Conservation (phyloP, 2,113 vertebrate species). For the Etheostoma cragini region DNA sequence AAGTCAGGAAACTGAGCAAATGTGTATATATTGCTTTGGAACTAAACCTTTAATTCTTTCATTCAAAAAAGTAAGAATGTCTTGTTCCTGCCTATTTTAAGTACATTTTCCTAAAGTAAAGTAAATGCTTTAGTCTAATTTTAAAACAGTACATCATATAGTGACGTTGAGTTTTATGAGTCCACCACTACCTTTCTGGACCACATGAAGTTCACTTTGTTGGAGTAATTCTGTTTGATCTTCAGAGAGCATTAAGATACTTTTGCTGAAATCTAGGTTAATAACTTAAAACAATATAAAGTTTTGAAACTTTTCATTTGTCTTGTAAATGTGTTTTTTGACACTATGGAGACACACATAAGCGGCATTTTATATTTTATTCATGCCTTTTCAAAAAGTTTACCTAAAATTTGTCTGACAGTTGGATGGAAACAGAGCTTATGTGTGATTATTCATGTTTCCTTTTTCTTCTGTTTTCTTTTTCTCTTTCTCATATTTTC, state of each 20-base stretch:
- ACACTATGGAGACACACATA: constrained; percentile 22
- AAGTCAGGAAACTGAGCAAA: not conserved
- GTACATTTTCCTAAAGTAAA: not conserved
- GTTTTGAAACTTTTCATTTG: constrained; percentile 9
- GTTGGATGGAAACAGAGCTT: constrained; percentile 70
- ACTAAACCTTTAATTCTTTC: not conserved
- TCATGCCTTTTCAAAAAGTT: constrained; percentile 22
- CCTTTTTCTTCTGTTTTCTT: not conserved
- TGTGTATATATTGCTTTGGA: not conserved
- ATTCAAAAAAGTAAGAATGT: not conserved
- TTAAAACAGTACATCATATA: not conserved
- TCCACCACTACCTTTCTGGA: not conserved
- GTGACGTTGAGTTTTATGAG: not conserved
- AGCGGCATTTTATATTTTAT: constrained; percentile 14
- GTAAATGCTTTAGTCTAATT: not conserved
- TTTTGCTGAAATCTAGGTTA: no score
- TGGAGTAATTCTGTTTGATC: not conserved
- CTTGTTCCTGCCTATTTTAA: not conserved
- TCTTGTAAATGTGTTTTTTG: constrained; percentile 16
- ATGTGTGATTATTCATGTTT: constrained; percentile 58
- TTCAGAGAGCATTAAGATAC: not conserved
- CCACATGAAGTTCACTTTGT: not conserved
- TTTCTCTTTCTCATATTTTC: no score
- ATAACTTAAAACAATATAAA: not conserved
- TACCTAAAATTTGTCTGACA: constrained; percentile 45